These are phyloP conservation scores for Arizona elegans DNA, from an alignment of 2,113 vertebrate genomes.

Conservation along the genomic window DNA sequence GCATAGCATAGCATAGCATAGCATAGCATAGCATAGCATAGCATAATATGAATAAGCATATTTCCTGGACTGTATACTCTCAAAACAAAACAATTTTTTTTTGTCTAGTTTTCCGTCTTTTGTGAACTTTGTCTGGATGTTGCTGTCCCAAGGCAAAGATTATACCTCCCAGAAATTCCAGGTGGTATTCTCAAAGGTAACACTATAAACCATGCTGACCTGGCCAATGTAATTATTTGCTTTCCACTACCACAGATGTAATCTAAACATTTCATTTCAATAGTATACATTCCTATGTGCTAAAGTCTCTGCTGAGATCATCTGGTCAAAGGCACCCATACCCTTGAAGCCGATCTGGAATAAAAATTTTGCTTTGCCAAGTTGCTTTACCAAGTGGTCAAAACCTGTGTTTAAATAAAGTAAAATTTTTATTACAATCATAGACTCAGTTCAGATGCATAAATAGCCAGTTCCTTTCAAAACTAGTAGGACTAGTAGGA, in stretches of 20 bases:
- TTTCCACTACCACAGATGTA: not conserved
- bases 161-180: not conserved
- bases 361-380: not conserved
- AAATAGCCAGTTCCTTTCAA: not conserved
- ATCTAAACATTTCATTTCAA: not conserved
- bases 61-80: not conserved
- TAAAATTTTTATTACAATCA: not conserved
- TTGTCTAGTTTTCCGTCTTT: not conserved
- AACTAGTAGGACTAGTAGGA: not conserved
- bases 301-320: not conserved
- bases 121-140: not conserved
- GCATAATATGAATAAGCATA: not conserved
- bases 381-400: not conserved
- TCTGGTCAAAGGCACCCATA: not conserved
- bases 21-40: not conserved
- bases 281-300: not conserved
- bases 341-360: not conserved
- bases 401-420: not conserved
- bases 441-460: not conserved
- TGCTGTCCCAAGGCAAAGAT: not conserved
- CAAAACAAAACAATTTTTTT: not conserved
- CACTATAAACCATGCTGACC: not conserved
- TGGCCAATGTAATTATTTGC: not conserved
- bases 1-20: not conserved
- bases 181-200: not conserved